Evolutionary conservation across 2,113 vertebrate species (phyloP).

Genomic region (Chrysemys picta): DNA sequence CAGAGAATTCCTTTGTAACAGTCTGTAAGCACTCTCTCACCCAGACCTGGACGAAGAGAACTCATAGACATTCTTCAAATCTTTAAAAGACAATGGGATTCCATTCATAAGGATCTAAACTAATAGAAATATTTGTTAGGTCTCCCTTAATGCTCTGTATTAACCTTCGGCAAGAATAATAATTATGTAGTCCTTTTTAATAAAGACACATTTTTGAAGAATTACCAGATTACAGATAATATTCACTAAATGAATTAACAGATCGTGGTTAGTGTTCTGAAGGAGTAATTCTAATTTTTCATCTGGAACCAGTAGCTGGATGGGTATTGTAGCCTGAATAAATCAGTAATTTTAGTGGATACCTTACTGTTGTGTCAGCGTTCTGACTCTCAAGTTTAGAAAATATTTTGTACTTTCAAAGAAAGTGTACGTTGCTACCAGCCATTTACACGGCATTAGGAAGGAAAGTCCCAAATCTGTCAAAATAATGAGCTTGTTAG

Average conservation of each 20-base stretch:
- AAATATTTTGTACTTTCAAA: neutral
- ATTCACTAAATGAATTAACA: neutral
- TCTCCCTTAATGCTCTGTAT: neutral
- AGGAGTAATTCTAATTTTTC: neutral
- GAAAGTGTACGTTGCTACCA: neutral
- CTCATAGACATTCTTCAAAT: neutral
- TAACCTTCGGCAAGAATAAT: neutral
- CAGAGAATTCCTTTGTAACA: neutral
- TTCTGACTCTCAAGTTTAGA: neutral
- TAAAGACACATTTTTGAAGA: neutral
- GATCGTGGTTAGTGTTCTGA: neutral
- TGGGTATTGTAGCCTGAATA: neutral
- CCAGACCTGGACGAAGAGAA: neutral
- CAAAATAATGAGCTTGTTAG: neutral
- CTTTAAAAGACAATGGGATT: conserved; percentile 34
- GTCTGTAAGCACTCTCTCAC: neutral
- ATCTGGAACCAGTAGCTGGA: neutral
- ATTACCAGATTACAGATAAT: neutral
- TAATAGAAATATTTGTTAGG: neutral
- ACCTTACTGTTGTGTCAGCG: neutral
- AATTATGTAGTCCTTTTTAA: fast-evolving
- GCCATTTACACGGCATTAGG: fast-evolving
- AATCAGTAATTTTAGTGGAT: neutral
- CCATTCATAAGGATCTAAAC: neutral
- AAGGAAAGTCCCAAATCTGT: neutral